Evolutionary conservation across 2,888 invertebrate genomes (phyloP).

Genomic region (Bembecia ichneumoniformis): DNA sequence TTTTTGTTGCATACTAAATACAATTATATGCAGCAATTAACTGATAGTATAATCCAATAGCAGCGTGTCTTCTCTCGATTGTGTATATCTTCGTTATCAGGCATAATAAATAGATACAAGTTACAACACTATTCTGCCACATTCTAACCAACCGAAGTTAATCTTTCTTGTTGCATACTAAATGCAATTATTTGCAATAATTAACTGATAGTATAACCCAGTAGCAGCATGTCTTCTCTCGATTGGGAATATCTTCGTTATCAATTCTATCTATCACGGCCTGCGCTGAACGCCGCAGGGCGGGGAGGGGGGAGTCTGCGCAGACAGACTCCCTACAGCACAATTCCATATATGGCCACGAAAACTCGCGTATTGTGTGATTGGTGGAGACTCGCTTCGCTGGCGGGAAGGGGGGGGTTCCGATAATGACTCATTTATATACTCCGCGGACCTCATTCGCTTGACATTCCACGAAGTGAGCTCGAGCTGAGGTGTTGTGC

Average conservation of each 20-base stretch:
- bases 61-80: slow-evolving; percentile 21
- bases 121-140: too few species aligned
- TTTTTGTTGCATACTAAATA: too few species aligned
- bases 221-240: slow-evolving; percentile 20
- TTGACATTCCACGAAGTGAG: slow-evolving; percentile 68
- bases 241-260: slow-evolving; percentile 41
- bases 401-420: slow-evolving; percentile 69
- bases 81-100: slow-evolving; percentile 51
- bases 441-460: slow-evolving; percentile 60
- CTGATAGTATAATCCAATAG: too few species aligned
- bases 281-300: slow-evolving; percentile 19
- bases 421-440: slow-evolving; percentile 72
- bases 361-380: slow-evolving; percentile 67
- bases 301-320: slow-evolving; percentile 29
- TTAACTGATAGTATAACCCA: too few species aligned
- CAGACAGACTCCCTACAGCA: slow-evolving; percentile 70
- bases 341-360: slow-evolving; percentile 82
- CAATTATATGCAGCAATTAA: too few species aligned
- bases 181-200: too few species aligned
- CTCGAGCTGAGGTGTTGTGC: slow-evolving; percentile 65
- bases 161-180: too few species aligned
- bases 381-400: slow-evolving; percentile 71
- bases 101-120: too few species aligned
- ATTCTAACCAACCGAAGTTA: too few species aligned
- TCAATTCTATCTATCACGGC: slow-evolving; percentile 44